Evolutionary conservation across 2,888 invertebrate genomes (phyloP), one percentile per base, ranked within the genome.

Genomic region (Harmothoe impar): DNA sequence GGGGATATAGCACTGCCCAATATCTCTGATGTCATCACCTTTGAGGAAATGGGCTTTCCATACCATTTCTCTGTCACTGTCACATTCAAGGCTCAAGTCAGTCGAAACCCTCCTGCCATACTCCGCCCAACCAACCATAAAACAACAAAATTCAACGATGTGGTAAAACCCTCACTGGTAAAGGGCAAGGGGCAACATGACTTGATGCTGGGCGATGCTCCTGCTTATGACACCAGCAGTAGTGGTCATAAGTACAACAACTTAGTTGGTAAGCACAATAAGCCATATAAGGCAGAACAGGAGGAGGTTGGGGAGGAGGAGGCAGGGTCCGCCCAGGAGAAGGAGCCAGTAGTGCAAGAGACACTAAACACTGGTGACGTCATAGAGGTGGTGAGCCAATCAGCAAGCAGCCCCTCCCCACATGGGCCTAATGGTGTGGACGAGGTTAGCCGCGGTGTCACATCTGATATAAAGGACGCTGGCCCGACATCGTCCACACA

Each of bases 31-130:
- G 81, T 90, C 54, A 54, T 90, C 25, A 81, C 90, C n/a, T 90
- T 90, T 31, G 90, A 90, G 72, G 90, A 90, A 54, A 77, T 78
- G 35, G 78, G 81, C 7, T 81, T 81, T 51, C 90, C 90, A 15
- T 90, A 90, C 62, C 90, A 90, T 51, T 90, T 90, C 33, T 90
- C 90, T 12, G 78, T 90, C 10, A 90, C 90, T 17, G 90, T 90
- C 25, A 90, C 90, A 1, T 90, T 90, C 35, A 77, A 81, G 52
- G 90, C 90, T n/a, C 52, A 86, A 54, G 86, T 86, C 86, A 86
- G 54, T 25, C 25, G 33, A 0, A 86, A 29, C 15, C 54, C 52
- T 29, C 86, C 86, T 0, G 31, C 23, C 10, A 20, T 86, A 5
- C 1, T 54, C 52, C 51, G 52, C 23, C 52, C 25, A 12, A 17